phyloP scores from a whole-genome alignment of 2,113 vertebrate genomes.

The Polypterus bichir region DNA sequence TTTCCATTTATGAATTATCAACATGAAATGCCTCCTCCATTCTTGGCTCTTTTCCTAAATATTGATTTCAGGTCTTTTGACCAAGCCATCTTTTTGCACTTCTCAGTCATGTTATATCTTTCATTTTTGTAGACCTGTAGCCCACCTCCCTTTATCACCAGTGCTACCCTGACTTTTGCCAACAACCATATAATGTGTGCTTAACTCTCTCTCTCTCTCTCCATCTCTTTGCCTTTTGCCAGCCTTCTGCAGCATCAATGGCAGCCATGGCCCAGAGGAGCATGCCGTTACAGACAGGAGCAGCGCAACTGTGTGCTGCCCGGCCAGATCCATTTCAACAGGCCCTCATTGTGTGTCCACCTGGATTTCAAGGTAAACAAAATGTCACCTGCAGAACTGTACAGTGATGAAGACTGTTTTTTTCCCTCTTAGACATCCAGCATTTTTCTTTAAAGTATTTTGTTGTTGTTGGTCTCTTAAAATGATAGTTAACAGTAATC shows the following conservation, averaged over 20 bases:
- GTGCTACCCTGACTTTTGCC: slow-evolving; percentile 91
- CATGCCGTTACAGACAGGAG: slow-evolving; percentile 84
- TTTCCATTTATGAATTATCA: slow-evolving; percentile 4
- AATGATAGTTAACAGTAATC: too few species aligned
- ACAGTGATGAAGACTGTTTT: too few species aligned
- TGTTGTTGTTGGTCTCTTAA: too few species aligned
- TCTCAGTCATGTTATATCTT: slow-evolving; percentile 64
- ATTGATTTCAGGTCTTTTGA: not conserved
- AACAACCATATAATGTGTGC: slow-evolving; percentile 90
- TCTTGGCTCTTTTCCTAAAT: too few species aligned
- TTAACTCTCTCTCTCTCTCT: slow-evolving; percentile 66
- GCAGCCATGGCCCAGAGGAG: slow-evolving; percentile 93
- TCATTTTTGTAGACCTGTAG: slow-evolving; percentile 79
- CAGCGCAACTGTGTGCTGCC: slow-evolving; percentile 81
- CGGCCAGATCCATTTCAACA: slow-evolving; percentile 97
- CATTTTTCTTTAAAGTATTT: too few species aligned
- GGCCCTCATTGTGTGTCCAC: slow-evolving; percentile 95
- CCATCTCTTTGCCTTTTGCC: slow-evolving; percentile 85
- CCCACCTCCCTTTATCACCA: slow-evolving; percentile 89
- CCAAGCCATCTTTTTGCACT: slow-evolving; percentile 21
- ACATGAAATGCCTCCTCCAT: not conserved
- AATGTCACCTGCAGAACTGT: too few species aligned
- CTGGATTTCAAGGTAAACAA: slow-evolving; percentile 88
- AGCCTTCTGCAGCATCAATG: slow-evolving; percentile 92
- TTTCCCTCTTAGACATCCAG: too few species aligned